These are phyloP conservation scores for Platycheirus rosarum DNA, from an alignment of 2,888 invertebrate species.

Conservation along the genomic window DNA sequence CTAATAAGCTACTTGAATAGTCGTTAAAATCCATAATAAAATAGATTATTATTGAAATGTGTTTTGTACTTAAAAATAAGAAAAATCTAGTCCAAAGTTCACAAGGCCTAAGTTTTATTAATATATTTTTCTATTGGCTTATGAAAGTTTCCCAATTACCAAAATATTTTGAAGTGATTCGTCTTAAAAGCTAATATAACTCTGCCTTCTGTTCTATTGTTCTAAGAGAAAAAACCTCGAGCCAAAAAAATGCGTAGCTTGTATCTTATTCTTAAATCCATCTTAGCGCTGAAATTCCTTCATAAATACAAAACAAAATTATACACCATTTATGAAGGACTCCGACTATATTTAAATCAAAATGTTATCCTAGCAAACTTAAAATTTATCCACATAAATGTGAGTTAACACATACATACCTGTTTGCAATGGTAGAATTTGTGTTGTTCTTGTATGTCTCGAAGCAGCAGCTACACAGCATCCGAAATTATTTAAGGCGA, in stretches of 20 bases:
- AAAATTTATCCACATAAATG: no score
- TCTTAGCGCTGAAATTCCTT: no score
- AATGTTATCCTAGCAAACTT: neutral
- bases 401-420: conserved; percentile 76
- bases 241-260: no score
- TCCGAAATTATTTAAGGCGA: conserved; percentile 79
- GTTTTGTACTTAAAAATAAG: no score
- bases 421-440: conserved; percentile 79
- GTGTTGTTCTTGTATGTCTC: conserved; percentile 74
- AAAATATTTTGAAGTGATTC: neutral
- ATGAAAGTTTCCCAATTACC: no score
- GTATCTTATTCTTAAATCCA: no score
- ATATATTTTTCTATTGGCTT: no score
- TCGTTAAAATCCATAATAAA: no score
- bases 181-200: neutral
- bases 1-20: no score
- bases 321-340: neutral
- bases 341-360: neutral
- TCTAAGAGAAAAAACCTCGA: neutral
- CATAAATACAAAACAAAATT: conserved; percentile 9
- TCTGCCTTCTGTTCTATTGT: neutral
- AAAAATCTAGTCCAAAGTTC: no score
- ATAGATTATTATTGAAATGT: no score
- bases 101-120: no score
- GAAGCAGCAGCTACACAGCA: conserved; percentile 77